These are phyloP conservation scores for Atta colombica DNA, from an alignment of 1,140 invertebrate species.

Conservation along the genomic window DNA sequence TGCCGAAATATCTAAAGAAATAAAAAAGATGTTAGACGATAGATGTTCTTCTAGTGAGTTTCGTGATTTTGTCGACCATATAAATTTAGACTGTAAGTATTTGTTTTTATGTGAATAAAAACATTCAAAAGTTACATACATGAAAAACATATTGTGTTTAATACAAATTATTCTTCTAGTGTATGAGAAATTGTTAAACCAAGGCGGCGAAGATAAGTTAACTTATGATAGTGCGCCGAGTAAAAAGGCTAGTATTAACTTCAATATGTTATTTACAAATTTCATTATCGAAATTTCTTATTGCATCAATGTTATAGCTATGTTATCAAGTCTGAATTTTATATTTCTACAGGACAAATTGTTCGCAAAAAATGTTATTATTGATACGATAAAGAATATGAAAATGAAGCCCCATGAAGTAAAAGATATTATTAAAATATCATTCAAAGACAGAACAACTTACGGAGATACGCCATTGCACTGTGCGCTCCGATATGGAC, in stretches of 20 bases:
- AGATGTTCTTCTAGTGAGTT: slow-evolving; percentile 50
- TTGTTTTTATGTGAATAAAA: neutral
- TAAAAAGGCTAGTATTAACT: slow-evolving; percentile 56
- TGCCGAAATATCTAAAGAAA: slow-evolving; percentile 69
- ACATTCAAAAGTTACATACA: slow-evolving; percentile 32
- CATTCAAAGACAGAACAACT: slow-evolving; percentile 76
- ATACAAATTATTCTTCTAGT: slow-evolving; percentile 16
- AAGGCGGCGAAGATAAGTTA: slow-evolving; percentile 39
- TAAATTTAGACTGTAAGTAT: slow-evolving; percentile 58
- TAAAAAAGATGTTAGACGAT: slow-evolving; percentile 68
- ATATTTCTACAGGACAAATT: slow-evolving; percentile 48
- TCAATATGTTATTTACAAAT: neutral
- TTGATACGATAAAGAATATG: slow-evolving; percentile 67
- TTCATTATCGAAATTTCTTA: neutral
- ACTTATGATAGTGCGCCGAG: slow-evolving; percentile 55
- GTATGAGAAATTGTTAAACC: neutral
- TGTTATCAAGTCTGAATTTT: slow-evolving; percentile 1
- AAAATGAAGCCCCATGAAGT: slow-evolving; percentile 53
- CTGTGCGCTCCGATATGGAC: slow-evolving; percentile 79
- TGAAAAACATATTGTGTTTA: slow-evolving; percentile 1
- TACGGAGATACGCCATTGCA: slow-evolving; percentile 82
- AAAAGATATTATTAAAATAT: slow-evolving; percentile 68
- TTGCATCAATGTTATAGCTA: neutral
- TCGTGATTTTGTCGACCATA: slow-evolving; percentile 23
- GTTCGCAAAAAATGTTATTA: slow-evolving; percentile 76